Evolutionary conservation across 2,797 vertebrate species (phyloP).

Genomic region (Megaceryle alcyon): DNA sequence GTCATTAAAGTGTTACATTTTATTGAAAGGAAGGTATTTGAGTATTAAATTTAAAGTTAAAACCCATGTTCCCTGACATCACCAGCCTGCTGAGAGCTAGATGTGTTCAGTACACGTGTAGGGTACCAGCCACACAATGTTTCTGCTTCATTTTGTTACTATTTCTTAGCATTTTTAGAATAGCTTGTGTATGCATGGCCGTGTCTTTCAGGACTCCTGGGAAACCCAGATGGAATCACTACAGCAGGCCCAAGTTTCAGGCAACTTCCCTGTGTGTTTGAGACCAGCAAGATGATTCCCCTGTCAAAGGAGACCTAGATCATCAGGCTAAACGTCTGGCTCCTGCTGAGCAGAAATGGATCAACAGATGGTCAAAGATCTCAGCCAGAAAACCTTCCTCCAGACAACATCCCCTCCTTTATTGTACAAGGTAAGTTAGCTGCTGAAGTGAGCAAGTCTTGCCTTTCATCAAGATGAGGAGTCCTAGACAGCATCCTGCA

Average conservation of each 20-base stretch:
- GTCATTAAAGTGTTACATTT: no score
- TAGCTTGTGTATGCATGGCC: no score
- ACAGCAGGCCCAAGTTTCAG: not conserved
- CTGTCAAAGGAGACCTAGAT: not conserved
- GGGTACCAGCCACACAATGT: not conserved
- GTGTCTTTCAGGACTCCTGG: not conserved
- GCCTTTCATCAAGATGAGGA: not conserved
- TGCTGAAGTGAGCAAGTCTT: not conserved
- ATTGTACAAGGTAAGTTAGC: not conserved
- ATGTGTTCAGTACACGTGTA: fast-evolving
- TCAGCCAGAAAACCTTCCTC: not conserved
- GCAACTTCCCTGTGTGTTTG: not conserved
- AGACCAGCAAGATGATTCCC: not conserved
- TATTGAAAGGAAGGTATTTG: no score
- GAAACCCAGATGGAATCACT: not conserved
- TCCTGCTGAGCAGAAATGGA: not conserved
- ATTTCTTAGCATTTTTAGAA: not conserved
- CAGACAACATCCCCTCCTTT: not conserved
- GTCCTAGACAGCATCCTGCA: not conserved
- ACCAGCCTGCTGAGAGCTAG: not conserved
- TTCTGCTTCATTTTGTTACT: not conserved
- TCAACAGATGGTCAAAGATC: not conserved
- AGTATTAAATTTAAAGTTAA: not conserved
- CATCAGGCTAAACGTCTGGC: not conserved
- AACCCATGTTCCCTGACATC: not conserved